Evolutionary conservation across 2,888 invertebrate species (phyloP), one percentile per base, ranked within the genome.

Genomic region (Eremobia ochroleuca): DNA sequence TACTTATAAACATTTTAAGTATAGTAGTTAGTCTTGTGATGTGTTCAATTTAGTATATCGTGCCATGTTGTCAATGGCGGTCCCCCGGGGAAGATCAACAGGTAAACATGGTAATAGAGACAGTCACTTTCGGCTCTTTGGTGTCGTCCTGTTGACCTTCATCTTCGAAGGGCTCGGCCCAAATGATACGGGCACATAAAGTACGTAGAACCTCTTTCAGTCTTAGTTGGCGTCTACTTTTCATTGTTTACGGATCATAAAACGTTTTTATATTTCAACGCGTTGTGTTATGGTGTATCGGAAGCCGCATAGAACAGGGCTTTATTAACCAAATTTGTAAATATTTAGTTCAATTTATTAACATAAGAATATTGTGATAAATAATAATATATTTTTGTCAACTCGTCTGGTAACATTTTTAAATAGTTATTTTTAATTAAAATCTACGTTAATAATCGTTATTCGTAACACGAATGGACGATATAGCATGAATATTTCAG

Each of bases 351-450:
- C 93, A 95, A 95, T 94, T 94, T 93, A 91, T 92, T 82, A 90
- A 87, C 93, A 92, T 94, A 94, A 95, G 93, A 93, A 91, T 94
- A 94, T 94, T 95, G 95, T 96, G 96, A 95, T 95, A 95, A 90
- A 89, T 93, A 88, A 87, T 89, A 88, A 81, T 84, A 85, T 92
- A 81, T 86, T 87, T 92, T 93, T 93, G 89, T 92, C 87, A 83
- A 86, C 88, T 90, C 83, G 85, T 89, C 87, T 91, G 86, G 85
- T 89, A 89, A 89, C 88, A 89, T 90, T 89, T 90, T 91, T 90
- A 91, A 84, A 82, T 88, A 86, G 80, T 87, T 90, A 88, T 90
- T 91, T 91, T 87, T 89, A 81, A 86, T 72, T 87, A 78, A 88
- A 84, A 77, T 85, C 79, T 85, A 84, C 67, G 83, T 85, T 83